Evolutionary conservation across 1,140 invertebrate genomes (phyloP).

Genomic region (Eupeodes corollae): DNA sequence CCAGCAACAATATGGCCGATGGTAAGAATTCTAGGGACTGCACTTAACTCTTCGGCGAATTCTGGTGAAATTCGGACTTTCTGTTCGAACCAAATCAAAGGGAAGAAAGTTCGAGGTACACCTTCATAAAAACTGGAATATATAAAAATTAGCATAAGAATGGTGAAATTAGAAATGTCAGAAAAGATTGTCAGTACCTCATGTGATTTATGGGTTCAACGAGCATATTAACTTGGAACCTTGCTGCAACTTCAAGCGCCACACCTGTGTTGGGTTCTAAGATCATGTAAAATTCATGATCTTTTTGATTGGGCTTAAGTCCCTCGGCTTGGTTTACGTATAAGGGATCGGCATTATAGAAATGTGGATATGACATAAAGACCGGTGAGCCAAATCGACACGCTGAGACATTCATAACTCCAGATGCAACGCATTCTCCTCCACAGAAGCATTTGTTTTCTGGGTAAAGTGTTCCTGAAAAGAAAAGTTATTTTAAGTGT

Average conservation of each 20-base stretch:
- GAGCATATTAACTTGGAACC: slow-evolving; percentile 66
- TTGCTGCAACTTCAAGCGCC: slow-evolving; percentile 57
- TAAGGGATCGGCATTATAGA: slow-evolving; percentile 61
- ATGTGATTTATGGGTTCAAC: slow-evolving; percentile 50
- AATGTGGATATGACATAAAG: slow-evolving; percentile 78
- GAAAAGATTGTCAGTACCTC: slow-evolving; percentile 34
- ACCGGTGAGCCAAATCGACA: slow-evolving; percentile 69
- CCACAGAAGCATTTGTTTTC: slow-evolving; percentile 61
- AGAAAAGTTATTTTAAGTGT: no score
- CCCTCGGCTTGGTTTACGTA: slow-evolving; percentile 55
- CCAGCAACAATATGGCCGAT: slow-evolving; percentile 29
- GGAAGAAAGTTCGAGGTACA: slow-evolving; percentile 57
- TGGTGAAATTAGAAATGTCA: slow-evolving; percentile 4
- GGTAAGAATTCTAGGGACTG: slow-evolving; percentile 18
- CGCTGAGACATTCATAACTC: slow-evolving; percentile 55
- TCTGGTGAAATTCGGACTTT: slow-evolving; percentile 47
- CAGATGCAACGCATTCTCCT: slow-evolving; percentile 55
- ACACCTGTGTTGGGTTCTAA: slow-evolving; percentile 65
- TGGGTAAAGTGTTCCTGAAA: slow-evolving; percentile 40
- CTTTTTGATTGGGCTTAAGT: slow-evolving; percentile 51
- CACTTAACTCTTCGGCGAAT: slow-evolving; percentile 35
- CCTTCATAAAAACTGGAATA: slow-evolving; percentile 48
- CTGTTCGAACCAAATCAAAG: slow-evolving; percentile 67
- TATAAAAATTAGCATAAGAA: no score
- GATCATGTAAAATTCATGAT: slow-evolving; percentile 60